Percentiles rank a stretch among this genome's conserved stretches.
Conservation (phyloP, 2,888 invertebrate species). For the Auanema sp. region DNA sequence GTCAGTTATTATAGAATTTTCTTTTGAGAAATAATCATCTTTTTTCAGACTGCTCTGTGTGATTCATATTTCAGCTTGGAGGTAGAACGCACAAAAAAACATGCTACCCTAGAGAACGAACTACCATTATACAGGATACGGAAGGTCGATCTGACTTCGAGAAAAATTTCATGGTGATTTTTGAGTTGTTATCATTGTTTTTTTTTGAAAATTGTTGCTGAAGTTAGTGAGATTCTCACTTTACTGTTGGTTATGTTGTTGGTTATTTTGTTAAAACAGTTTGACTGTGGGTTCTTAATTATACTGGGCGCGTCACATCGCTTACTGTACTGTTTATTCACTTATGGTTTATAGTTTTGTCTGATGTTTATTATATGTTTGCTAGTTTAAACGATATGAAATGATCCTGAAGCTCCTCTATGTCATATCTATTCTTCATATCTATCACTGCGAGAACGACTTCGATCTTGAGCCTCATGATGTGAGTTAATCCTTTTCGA, state of each 20-base stretch:
- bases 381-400: background rate
- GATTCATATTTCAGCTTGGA: slow-evolving; percentile 9
- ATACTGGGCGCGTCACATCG: background rate
- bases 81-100: background rate
- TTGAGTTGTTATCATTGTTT: background rate
- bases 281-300: background rate
- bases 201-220: background rate
- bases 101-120: background rate
- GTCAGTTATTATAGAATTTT: slow-evolving; percentile 11
- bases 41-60: slow-evolving; percentile 15
- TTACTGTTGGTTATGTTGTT: background rate
- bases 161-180: background rate
- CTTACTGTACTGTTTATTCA: background rate
- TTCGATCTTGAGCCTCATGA: no score
- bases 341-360: background rate
- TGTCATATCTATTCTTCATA: no score
- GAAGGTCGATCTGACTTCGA: background rate
- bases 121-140: background rate
- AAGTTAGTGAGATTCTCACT: background rate
- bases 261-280: background rate
- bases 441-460: no score
- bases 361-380: background rate
- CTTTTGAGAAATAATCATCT: background rate
- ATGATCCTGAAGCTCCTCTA: no score
- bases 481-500: no score